Percentiles rank a stretch among this genome's conserved stretches.
Evolutionary conservation across 1,140 invertebrate species (phyloP).

Genomic region (Cardiocondyla obscurior): DNA sequence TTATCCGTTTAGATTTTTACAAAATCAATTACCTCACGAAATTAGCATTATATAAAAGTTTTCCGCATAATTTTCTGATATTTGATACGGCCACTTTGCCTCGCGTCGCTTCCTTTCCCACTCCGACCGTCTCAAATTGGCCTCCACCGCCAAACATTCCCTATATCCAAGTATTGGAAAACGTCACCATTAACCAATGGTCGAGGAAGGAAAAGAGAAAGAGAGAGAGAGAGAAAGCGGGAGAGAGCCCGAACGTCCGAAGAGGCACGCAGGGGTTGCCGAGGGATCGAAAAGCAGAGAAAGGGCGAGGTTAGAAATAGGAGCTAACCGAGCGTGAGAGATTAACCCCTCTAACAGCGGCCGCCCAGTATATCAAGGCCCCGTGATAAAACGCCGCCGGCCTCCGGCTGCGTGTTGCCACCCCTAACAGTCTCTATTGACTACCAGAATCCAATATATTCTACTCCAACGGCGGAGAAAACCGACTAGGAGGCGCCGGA

Average conservation of each 20-base stretch:
- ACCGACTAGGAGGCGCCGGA: conserved; percentile 82
- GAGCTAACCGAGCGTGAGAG: conserved; percentile 84
- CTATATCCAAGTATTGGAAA: conserved; percentile 40
- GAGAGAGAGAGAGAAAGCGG: not conserved
- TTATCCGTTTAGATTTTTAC: not conserved
- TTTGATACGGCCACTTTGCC: conserved; percentile 1
- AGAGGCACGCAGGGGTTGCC: conserved; percentile 40
- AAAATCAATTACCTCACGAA: not conserved
- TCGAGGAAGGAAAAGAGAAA: conserved; percentile 20
- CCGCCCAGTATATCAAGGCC: conserved; percentile 84
- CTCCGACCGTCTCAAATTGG: conserved; percentile 46
- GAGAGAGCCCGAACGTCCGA: conserved; percentile 34
- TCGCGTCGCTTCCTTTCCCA: not conserved
- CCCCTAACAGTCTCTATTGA: conserved; percentile 84
- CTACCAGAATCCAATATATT: conserved; percentile 84
- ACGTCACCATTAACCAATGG: conserved; percentile 56
- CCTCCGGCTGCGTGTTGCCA: conserved; percentile 81
- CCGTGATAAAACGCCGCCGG: conserved; percentile 83
- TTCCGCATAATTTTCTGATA: not conserved
- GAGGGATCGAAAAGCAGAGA: conserved; percentile 69
- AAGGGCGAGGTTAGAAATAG: conserved; percentile 81
- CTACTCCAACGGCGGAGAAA: conserved; percentile 80
- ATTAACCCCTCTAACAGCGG: conserved; percentile 83
- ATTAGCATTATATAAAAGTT: not conserved
- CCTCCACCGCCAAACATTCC: conserved; percentile 29